Evolutionary conservation across 2,888 invertebrate species (phyloP).

Genomic region (Kuschelorhynchus macadamiae): DNA sequence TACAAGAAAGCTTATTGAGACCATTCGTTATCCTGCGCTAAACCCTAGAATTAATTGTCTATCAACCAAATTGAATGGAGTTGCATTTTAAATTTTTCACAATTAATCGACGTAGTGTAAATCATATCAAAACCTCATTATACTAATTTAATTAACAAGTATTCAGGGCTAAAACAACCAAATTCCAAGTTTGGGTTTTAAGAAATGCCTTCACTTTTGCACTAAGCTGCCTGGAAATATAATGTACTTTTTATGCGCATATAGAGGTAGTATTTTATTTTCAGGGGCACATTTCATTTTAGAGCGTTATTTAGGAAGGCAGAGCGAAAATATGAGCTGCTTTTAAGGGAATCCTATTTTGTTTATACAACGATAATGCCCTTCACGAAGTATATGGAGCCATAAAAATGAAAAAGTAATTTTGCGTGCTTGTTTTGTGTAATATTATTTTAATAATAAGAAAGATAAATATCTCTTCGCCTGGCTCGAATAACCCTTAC

Average conservation of each 20-base stretch:
- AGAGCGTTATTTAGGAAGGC: slow-evolving; percentile 37
- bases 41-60: no score
- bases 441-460: slow-evolving; percentile 54
- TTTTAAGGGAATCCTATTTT: slow-evolving; percentile 51
- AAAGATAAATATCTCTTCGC: slow-evolving; percentile 49
- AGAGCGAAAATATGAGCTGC: slow-evolving; percentile 41
- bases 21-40: no score
- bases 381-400: slow-evolving; percentile 48
- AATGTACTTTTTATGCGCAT: slow-evolving; percentile 21
- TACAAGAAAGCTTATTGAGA: no score
- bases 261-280: slow-evolving; percentile 36
- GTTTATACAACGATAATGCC: slow-evolving; percentile 53
- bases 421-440: slow-evolving; percentile 52
- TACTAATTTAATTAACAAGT: no score
- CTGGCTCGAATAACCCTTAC: slow-evolving; percentile 11
- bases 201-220: no score
- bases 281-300: slow-evolving; percentile 32
- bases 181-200: no score
- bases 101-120: no score
- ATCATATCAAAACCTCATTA: no score
- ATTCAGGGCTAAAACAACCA: no score
- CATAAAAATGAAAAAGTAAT: slow-evolving; percentile 54
- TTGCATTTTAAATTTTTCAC: no score
- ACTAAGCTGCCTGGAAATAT: not conserved
- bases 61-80: no score